Percentiles rank a stretch among this genome's conserved stretches.
phyloP scores from a whole-genome alignment of 2,797 vertebrate genomes.

The Hyperoplus immaculatus region DNA sequence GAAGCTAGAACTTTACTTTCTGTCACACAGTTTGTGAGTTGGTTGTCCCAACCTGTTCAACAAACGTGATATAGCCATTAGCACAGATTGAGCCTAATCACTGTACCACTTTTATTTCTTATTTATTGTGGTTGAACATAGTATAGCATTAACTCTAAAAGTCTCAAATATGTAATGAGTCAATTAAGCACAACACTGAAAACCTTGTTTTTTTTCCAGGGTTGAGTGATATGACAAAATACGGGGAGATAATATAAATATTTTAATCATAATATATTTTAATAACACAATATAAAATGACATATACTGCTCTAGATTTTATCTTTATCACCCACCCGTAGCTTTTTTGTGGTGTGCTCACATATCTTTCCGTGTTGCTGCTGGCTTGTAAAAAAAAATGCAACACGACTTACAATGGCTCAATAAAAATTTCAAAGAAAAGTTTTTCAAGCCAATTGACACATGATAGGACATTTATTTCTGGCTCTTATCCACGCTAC shows the following conservation, averaged over 20 bases:
- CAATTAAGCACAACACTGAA: neutral
- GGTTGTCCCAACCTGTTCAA: constrained; percentile 27
- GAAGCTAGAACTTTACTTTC: constrained; percentile 27
- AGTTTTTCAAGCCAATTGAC: constrained; percentile 9
- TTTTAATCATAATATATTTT: neutral
- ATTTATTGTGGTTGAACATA: constrained; percentile 11
- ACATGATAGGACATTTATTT: constrained; percentile 40
- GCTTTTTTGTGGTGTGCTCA: neutral
- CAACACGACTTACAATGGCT: neutral
- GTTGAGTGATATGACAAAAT: neutral
- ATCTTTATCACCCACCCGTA: neutral
- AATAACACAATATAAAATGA: neutral
- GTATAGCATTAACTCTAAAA: neutral
- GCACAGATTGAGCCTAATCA: constrained; percentile 16
- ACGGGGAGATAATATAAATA: neutral
- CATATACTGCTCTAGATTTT: neutral
- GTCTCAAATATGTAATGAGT: constrained; percentile 2
- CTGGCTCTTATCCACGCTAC: constrained; percentile 46
- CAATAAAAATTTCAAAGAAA: neutral
- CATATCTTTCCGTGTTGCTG: neutral
- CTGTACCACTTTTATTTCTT: neutral
- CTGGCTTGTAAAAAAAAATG: neutral
- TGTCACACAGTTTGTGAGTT: constrained; percentile 27
- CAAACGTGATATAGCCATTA: constrained; percentile 26
- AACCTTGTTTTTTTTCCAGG: neutral